Evolutionary conservation across 2,888 invertebrate species (phyloP), one percentile per base, ranked within the genome.

Genomic region (Allacma fusca): DNA sequence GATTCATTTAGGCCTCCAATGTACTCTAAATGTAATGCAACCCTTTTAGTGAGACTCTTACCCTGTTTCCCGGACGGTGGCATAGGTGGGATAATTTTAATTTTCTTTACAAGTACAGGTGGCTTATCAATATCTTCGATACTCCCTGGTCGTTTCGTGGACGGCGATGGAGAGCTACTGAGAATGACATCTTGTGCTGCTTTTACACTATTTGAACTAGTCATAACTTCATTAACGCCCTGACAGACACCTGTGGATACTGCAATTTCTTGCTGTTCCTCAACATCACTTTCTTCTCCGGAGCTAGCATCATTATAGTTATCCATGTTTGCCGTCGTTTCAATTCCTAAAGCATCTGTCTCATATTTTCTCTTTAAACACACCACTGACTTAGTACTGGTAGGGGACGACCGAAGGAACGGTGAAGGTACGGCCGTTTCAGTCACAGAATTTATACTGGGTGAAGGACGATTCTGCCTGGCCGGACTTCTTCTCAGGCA

Each of bases 71-170:
- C 75, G 40, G 77, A 70, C 19, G 68, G 65, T 13, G 76, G 79
- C 65, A 75, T 68, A 21, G 77, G 80, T 62, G 80, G 76, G 28
- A 67, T 73, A 40, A 80, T 80, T 68, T 79, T 77, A 26, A 80
- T 77, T 68, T 79, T 78, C 59, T 80, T 80, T 1, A 74, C 40
- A 16, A 72, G 71, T 2, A 78, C 70, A 21, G 78, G 76, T 13
- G 73, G 71, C 1, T 44, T 34, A n/a, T 34, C 67, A 26, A 26
- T 23, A 62, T 70, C 73, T 7, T 70, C 62, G 12, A 12, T 34
- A 43, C 65, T 34, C 1, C 23, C 73, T 21, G 59, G 73, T 65
- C 73, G 34, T 65, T 74, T 73, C 0, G 62, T 64, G 64, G 72
- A 59, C 34, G 62, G 29, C 13, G 73, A 73, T n/a, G 73, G 59